Conservation (phyloP, 2,888 invertebrate species). For the Tipula unca region DNA sequence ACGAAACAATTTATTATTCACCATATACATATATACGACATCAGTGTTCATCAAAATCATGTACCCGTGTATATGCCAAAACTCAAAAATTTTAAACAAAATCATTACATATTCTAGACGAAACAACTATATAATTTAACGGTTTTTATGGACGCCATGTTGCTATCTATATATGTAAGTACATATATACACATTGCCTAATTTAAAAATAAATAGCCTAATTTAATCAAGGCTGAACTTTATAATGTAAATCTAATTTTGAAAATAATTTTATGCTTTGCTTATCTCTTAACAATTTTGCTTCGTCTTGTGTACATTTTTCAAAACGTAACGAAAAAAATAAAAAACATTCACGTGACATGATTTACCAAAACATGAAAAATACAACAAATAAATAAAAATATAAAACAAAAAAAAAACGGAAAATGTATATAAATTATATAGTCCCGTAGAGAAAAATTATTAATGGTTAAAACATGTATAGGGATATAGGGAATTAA, state of each 20-base stretch:
- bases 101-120: neutral
- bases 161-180: neutral
- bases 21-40: neutral
- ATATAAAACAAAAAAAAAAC: neutral
- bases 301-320: neutral
- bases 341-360: neutral
- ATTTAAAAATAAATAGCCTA: neutral
- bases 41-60: neutral
- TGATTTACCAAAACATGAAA: neutral
- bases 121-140: neutral
- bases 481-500: neutral
- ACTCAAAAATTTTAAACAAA: neutral
- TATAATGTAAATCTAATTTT: neutral
- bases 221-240: neutral
- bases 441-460: neutral
- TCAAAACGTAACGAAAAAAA: neutral
- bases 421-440: neutral
- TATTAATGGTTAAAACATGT: constrained; percentile 14
- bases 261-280: neutral
- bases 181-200: neutral
- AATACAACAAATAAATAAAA: neutral
- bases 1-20: neutral
- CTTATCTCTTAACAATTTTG: neutral
- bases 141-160: neutral
- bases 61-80: neutral